phyloP scores from a whole-genome alignment of 1,140 invertebrate species.

The Drosophila virilis region DNA sequence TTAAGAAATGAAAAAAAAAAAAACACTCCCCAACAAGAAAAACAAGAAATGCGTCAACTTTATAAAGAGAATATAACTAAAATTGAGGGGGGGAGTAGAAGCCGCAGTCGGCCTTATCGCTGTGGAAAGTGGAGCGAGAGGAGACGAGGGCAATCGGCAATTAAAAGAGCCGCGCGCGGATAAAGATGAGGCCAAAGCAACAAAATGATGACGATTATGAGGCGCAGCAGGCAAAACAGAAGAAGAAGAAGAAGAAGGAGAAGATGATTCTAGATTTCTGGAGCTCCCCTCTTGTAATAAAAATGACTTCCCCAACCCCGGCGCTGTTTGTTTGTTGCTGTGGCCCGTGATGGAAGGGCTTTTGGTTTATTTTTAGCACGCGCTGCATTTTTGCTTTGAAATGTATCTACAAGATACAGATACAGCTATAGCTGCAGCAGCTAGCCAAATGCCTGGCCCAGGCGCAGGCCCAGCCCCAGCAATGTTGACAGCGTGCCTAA shows the following conservation, averaged over 20 bases:
- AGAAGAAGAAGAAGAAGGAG: slow-evolving; percentile 8
- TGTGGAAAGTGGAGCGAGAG: slow-evolving; percentile 5
- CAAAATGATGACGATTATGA: slow-evolving; percentile 23
- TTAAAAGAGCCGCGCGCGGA: slow-evolving; percentile 20
- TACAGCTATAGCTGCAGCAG: neutral
- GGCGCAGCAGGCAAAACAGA: neutral
- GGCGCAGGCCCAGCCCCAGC: neutral
- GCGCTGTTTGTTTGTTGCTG: neutral
- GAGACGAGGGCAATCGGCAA: slow-evolving; percentile 7
- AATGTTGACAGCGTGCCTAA: slow-evolving; percentile 48
- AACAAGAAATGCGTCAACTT: slow-evolving; percentile 12
- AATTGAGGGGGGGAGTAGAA: slow-evolving; percentile 2
- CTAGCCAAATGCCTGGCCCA: slow-evolving; percentile 33
- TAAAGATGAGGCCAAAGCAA: slow-evolving; percentile 22
- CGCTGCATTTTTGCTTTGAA: slow-evolving; percentile 49
- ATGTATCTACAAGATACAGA: slow-evolving; percentile 48
- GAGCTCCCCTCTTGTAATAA: slow-evolving; percentile 29
- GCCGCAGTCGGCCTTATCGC: slow-evolving; percentile 23
- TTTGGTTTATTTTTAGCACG: slow-evolving; percentile 44
- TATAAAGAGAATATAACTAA: slow-evolving; percentile 2
- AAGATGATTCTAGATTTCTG: slow-evolving; percentile 17
- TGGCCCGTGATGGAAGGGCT: slow-evolving; percentile 42
- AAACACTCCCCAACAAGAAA: slow-evolving; percentile 1
- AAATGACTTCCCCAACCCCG: slow-evolving; percentile 21
- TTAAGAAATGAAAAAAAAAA: slow-evolving; percentile 11